Evolutionary conservation across 2,888 invertebrate genomes (phyloP), one percentile per base, ranked within the genome.

Genomic region (Caenorhabditis sp.): DNA sequence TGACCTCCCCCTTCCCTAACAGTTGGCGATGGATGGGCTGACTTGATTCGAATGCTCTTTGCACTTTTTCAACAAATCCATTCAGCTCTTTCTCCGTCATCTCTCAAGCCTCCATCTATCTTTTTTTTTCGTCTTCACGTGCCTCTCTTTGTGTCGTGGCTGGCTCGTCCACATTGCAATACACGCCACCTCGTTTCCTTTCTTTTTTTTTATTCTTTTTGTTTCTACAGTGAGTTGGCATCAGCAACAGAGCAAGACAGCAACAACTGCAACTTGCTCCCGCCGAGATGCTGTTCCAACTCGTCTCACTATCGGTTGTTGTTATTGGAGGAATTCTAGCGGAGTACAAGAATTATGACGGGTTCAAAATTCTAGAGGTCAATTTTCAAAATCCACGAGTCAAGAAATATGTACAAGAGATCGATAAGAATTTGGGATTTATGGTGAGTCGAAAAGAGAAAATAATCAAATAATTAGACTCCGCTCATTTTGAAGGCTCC

Each of bases 291-390:
- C 56, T 66, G 58, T 31, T 74, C 72, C 49, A n/a, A 31, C 19
- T 44, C 2, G 16, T 74, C n/a, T 8, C 41, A 12, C 19, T 64
- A 6, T 63, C 26, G 54, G 16, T 74, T 51, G 16, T 35, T 19
- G 22, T 69, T 41, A 26, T 24, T 26, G 51, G 16, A n/a, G n/a
- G n/a, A n/a, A n/a, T n/a, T n/a, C n/a, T n/a, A n/a, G n/a, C n/a
- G n/a, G n/a, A n/a, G n/a, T n/a, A n/a, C n/a, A n/a, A n/a, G n/a
- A n/a, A n/a, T n/a, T n/a, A n/a, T n/a, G n/a, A n/a, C 51, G 79
- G 82, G 59, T 83, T 64, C 69, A 83, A 83, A 69, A 49, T 83
- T 51, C 38, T 83, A 26, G 70, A 83, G 47, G 79, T 83, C 19
- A 74, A 69, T 22, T 79, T 49, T 64, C 31, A 61, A 44, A 58